Conservation (phyloP, 2,797 vertebrate genomes). For the Falco peregrinus region DNA sequence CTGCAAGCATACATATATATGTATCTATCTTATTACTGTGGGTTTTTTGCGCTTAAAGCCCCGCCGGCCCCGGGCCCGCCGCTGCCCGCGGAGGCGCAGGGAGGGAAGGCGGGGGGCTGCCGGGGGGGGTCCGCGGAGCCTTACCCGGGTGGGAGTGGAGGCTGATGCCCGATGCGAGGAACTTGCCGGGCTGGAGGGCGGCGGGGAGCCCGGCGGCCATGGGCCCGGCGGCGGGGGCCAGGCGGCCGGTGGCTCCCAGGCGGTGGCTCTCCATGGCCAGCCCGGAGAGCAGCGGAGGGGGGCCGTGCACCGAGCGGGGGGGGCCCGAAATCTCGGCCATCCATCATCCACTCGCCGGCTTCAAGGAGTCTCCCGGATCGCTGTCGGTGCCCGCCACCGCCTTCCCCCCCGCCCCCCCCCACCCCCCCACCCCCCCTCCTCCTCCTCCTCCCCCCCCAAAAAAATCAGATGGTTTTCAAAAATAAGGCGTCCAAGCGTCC, state of each 20-base stretch:
- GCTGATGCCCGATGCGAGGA: conserved; percentile 89
- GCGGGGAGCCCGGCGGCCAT: conserved; percentile 86
- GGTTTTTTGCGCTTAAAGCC: rapidly evolving
- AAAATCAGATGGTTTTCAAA: conserved; percentile 60
- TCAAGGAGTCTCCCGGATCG: conserved; percentile 38
- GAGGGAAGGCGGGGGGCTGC: neutral
- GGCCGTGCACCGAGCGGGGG: conserved; percentile 92
- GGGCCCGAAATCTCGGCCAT: conserved; percentile 97
- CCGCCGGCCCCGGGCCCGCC: neutral
- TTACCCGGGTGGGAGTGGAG: conserved; percentile 93
- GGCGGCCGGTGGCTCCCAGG: conserved; percentile 87
- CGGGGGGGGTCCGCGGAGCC: conserved; percentile 48
- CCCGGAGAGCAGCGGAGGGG: conserved; percentile 89
- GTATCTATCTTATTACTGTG: rapidly evolving
- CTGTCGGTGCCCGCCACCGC: conserved; percentile 52
- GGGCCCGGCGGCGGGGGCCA: conserved; percentile 86
- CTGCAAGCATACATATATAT: neutral
- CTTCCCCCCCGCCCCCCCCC: conserved; percentile 12
- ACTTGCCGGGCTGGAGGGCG: conserved; percentile 89
- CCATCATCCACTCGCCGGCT: conserved; percentile 84
- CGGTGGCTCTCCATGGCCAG: conserved; percentile 93
- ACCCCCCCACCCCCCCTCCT: conserved; percentile 6
- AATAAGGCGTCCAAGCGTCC: conserved; percentile 62
- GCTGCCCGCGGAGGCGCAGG: neutral
- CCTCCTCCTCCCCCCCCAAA: neutral